A percentile compares a stretch with the other conserved stretches of the same genome.
These are phyloP conservation scores for Cherax destructor DNA, from an alignment of 1,140 invertebrate species.

Conservation along the genomic window DNA sequence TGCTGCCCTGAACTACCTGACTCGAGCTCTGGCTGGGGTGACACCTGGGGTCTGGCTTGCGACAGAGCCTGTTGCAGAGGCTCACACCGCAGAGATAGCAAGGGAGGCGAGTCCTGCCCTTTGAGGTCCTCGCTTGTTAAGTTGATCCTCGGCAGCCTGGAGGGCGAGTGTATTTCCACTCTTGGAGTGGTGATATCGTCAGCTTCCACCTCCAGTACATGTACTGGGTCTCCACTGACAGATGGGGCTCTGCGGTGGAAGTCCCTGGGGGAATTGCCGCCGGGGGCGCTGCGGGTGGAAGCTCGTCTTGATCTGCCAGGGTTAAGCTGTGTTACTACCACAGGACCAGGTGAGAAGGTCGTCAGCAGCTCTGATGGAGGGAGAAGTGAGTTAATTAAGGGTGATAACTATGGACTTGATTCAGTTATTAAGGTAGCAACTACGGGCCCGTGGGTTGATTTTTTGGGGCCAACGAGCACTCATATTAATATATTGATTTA, in stretches of 20 bases:
- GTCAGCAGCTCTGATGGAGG: slow-evolving; percentile 48
- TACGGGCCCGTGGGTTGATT: too few relatives aligned
- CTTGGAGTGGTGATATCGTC: slow-evolving; percentile 41
- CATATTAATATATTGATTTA: too few relatives aligned
- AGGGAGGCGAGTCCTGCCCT: not conserved
- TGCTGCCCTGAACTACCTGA: not conserved
- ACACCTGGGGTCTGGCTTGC: not conserved
- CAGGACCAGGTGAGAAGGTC: slow-evolving; percentile 46
- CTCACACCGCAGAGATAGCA: slow-evolving; percentile 12
- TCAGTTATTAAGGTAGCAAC: too few relatives aligned
- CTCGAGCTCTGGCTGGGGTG: not conserved
- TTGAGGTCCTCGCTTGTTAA: slow-evolving; percentile 22
- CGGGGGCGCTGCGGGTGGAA: slow-evolving; percentile 30
- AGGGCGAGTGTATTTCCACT: slow-evolving; percentile 58
- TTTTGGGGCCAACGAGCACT: too few relatives aligned
- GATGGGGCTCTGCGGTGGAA: slow-evolving; percentile 14
- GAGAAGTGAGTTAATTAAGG: not conserved
- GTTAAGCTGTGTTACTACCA: slow-evolving; percentile 59
- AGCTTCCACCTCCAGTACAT: slow-evolving; percentile 58
- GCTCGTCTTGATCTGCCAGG: slow-evolving; percentile 13
- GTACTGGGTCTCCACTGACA: slow-evolving; percentile 32
- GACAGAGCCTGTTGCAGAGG: not conserved
- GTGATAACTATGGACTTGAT: too few relatives aligned
- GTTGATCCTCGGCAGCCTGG: slow-evolving; percentile 14
- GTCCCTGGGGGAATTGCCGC: not conserved